Base-by-base conservation (phyloP, 2,888 invertebrate genomes). In the Nomada ferruginata region DNA sequence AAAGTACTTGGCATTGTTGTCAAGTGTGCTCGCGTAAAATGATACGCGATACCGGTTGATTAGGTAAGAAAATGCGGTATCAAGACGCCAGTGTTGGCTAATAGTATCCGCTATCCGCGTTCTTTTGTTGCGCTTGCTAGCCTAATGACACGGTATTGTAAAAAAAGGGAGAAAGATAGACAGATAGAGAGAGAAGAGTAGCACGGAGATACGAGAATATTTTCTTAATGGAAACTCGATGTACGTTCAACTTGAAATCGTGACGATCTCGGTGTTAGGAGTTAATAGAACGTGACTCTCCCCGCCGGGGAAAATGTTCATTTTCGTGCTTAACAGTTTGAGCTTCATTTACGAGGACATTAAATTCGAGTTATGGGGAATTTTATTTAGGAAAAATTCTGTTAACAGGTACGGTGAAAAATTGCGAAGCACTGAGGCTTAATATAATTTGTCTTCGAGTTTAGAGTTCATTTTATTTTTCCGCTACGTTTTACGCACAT, bases 101-200 rank as follows among this genome's bases (percentile, higher is more conserved):
- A 87, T 87, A 87, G 84, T 85, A 85, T 76, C 77, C 76, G 79
- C 66, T 81, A 87, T 76, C 76, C 77, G 75, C 72, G 63, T 84
- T 78, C 82, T 78, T 82, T 87, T 88, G 88, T 87, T 68, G 81
- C 42, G 42, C 79, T 50, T 69, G 77, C 76, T 78, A 79, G 82
- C 75, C 79, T 87, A 87, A 87, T 87, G 87, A 87, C 75, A 78
- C 60, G 81, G 65, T 78, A 85, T 87, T 87, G 87, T 87, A 77
- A 36, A 36, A 36, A 36, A 36, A 36, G 0, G 36, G 5, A 36
- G 36, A 36, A 29, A 36, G 36, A 36, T 36, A 36, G 0, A 36
- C 7, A 7, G 36, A 7, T 0, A 7, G 7, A 36, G 68, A 23
- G 20, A 42, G 47, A 73, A 68, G 29, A 71, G 64, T 50, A 59